These are phyloP conservation scores for Pholis gunnellus DNA, from an alignment of 2,113 vertebrate species.

Conservation along the genomic window DNA sequence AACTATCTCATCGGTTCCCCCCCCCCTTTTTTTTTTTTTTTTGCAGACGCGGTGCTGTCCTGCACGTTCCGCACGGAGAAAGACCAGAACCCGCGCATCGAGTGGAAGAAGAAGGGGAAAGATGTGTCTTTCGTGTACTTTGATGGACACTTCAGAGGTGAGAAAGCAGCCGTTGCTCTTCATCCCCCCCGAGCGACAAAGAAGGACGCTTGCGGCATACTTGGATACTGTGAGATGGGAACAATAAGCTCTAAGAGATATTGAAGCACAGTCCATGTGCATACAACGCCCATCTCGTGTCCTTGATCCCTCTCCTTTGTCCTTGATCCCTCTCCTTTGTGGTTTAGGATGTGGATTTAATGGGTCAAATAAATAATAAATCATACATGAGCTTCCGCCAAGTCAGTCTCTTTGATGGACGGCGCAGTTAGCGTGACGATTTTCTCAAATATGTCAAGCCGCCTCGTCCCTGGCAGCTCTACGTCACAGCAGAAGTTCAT, in stretches of 20 bases:
- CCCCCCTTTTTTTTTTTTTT: not conserved
- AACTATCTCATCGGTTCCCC: constrained; percentile 50
- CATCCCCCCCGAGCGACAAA: constrained; percentile 34
- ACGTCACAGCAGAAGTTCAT: not conserved
- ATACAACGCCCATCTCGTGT: constrained; percentile 18
- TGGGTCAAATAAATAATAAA: constrained; percentile 51
- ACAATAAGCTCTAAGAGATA: constrained; percentile 3
- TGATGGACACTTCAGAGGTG: constrained; percentile 87
- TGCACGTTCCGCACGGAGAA: constrained; percentile 87
- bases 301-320: constrained; percentile 31
- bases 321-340: constrained; percentile 31
- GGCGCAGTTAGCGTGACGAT: not conserved
- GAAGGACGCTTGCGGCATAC: constrained; percentile 8
- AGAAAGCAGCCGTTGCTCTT: constrained; percentile 45
- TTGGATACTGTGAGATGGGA: not conserved
- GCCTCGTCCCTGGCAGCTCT: not conserved
- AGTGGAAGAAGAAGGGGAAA: constrained; percentile 92
- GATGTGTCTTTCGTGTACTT: constrained; percentile 92
- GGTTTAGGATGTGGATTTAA: constrained; percentile 25
- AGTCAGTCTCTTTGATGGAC: not conserved
- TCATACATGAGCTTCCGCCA: constrained; percentile 15
- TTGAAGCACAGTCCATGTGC: not conserved
- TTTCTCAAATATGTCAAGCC: constrained; percentile 24
- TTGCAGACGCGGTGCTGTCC: constrained; percentile 87
- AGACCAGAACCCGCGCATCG: constrained; percentile 86